phyloP scores from a whole-genome alignment of 2,888 invertebrate species.

The Sminthurides aquaticus region DNA sequence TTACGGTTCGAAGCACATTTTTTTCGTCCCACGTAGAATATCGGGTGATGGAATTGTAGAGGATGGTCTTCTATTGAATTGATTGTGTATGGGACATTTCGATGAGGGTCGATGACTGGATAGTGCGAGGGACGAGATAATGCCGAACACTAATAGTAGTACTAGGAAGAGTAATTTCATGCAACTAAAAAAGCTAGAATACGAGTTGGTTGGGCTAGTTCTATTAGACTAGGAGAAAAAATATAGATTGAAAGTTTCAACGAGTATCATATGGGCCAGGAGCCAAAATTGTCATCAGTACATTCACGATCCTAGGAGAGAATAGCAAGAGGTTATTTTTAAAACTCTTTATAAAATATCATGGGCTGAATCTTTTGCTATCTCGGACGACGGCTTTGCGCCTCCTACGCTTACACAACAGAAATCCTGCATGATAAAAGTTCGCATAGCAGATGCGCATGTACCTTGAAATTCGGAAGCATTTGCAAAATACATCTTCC shows the following conservation, averaged over 20 bases:
- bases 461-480: too few relatives aligned
- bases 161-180: neutral
- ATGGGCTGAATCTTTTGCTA: too few relatives aligned
- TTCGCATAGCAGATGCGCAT: too few relatives aligned
- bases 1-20: neutral
- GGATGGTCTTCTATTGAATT: neutral
- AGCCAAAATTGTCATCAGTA: constrained; percentile 13
- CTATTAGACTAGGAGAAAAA: neutral
- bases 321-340: too few relatives aligned
- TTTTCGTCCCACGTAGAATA: neutral
- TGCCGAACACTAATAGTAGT: neutral
- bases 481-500: too few relatives aligned
- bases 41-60: too few relatives aligned
- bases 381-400: too few relatives aligned
- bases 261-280: constrained; percentile 12
- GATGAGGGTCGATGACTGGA: constrained; percentile 31
- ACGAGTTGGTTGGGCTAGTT: too few relatives aligned
- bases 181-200: neutral
- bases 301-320: too few relatives aligned
- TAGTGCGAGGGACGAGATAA: neutral
- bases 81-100: neutral
- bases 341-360: too few relatives aligned
- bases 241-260: neutral
- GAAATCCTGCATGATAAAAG: too few relatives aligned
- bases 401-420: too few relatives aligned